Base-by-base conservation (phyloP, 1,140 invertebrate genomes). In the Batillaria attramentaria region DNA sequence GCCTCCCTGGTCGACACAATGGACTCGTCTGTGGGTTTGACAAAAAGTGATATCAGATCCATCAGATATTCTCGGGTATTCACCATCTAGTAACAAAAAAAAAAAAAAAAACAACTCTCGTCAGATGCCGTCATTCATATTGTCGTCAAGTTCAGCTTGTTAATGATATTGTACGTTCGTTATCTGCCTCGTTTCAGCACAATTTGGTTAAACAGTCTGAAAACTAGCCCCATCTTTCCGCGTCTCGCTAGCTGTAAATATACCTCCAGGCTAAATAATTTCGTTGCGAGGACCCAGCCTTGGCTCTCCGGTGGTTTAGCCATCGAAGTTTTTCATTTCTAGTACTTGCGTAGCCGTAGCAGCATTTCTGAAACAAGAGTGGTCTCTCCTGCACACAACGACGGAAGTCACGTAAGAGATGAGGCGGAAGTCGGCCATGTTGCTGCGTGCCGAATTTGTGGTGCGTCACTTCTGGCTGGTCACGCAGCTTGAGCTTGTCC, bases 351-450 rank as follows among this genome's bases (percentile, higher is more conserved):
- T 70, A 70, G 1, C 68, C 68, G 42, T 70, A 70, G 41, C 68
- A 70, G 35, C 68, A 70, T 46, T 70, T 70, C n/a, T 70, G 68
- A 70, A 70, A 70, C 39, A 70, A 24, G 4, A 70, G 35, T 28
- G 68, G 68, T 31, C 20, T 70, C 35, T 70, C 20, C 24, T 31
- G 68, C 68, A 70, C 68, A 31, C 68, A 70, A 1, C 68, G 42
- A 2, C n/a, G 31, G 6, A 70, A 37, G 41, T 46, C 68, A n/a
- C 68, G n/a, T 18, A 42, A 10, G 41, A 39, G 50, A 42, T 0
- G 4, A 2, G 20, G 4, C 18, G 68, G 68, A 28, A 46, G 41
- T 3, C 39, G 18, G n/a, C 68, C 68, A 35, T 4, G 8, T 3
- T 39, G 66, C 3, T 24, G 37, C 20, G 41, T 37, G 24, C 68